Conservation (phyloP, 1,140 invertebrate genomes). For the Psix sp. region DNA sequence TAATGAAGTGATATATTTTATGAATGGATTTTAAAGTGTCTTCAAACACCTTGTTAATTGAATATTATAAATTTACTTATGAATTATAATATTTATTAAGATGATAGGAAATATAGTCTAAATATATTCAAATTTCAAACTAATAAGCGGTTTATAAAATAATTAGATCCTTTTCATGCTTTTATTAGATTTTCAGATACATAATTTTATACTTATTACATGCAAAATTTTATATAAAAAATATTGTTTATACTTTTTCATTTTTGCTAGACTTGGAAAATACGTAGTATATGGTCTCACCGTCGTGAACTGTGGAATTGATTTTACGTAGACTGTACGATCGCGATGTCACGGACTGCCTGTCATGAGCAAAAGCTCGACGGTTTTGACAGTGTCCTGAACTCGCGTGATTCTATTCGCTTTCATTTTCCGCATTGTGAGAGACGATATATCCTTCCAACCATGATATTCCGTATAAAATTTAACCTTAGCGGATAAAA, state of each 20-base stretch:
- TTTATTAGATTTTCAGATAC: no score
- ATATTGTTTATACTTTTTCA: constrained; percentile 21
- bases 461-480: constrained; percentile 56
- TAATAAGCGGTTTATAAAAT: no score
- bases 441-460: constrained; percentile 45
- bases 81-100: no score
- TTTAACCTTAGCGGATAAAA: constrained; percentile 35
- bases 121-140: no score
- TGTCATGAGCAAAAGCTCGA: constrained; percentile 49
- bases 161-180: no score
- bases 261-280: constrained; percentile 25
- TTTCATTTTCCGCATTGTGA: constrained; percentile 52
- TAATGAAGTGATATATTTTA: no score
- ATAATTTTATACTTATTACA: no score
- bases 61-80: no score
- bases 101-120: no score
- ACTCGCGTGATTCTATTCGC: constrained; percentile 51
- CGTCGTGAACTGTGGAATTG: constrained; percentile 45
- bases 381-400: constrained; percentile 46
- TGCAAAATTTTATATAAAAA: no score
- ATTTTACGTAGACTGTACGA: constrained; percentile 27
- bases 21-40: no score
- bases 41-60: no score
- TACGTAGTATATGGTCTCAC: constrained; percentile 43
- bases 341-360: constrained; percentile 34